These are phyloP conservation scores for Sus cebifrons DNA, from an alignment of 2,797 vertebrate species.

Conservation along the genomic window DNA sequence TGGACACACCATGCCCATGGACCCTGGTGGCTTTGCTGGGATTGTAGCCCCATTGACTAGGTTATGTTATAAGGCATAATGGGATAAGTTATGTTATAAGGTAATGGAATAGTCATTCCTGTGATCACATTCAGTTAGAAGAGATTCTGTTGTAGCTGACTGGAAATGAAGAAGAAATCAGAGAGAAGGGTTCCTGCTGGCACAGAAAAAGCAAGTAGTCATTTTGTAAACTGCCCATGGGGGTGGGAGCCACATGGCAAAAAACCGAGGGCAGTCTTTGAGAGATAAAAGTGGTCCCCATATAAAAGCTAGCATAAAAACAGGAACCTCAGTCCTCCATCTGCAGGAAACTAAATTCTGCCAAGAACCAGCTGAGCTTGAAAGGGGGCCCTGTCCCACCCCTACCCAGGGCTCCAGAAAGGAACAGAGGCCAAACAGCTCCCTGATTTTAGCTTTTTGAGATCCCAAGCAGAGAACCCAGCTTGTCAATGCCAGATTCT, in stretches of 20 bases:
- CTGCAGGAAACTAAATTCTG: not conserved
- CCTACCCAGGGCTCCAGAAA: not conserved
- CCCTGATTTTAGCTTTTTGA: not conserved
- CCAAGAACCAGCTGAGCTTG: not conserved
- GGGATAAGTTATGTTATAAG: not conserved
- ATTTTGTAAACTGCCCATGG: not conserved
- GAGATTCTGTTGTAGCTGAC: not conserved
- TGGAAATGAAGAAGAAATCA: not conserved
- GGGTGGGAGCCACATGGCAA: not conserved
- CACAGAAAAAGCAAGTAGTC: not conserved
- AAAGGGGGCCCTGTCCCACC: too few species aligned
- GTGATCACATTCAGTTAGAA: not conserved
- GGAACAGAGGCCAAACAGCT: not conserved
- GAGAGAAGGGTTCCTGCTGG: not conserved
- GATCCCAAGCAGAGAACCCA: not conserved
- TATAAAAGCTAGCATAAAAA: not conserved
- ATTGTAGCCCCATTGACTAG: not conserved
- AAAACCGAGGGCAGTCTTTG: not conserved
- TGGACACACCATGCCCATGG: accelerated
- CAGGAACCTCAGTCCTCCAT: not conserved
- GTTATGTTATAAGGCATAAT: not conserved
- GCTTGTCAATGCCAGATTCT: accelerated
- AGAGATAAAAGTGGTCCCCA: not conserved
- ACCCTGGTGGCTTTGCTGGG: not conserved
- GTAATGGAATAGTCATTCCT: not conserved